These are phyloP conservation scores for Menidia beryllina DNA, from an alignment of 2,113 vertebrate genomes.

Conservation along the genomic window DNA sequence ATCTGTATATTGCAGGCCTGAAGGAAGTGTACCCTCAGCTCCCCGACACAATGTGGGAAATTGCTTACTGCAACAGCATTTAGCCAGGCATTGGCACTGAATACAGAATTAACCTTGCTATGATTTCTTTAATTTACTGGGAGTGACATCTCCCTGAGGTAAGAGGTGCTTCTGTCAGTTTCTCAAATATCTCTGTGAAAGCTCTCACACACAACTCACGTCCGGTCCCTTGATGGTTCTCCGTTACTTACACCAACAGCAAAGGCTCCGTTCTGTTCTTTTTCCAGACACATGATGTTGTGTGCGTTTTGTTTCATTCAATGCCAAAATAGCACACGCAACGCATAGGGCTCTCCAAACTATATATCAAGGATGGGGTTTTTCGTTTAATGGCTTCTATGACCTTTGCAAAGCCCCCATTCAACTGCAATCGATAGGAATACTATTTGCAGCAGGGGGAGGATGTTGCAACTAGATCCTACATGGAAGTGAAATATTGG, in stretches of 20 bases:
- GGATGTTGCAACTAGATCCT: conserved; percentile 48
- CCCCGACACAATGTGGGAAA: conserved; percentile 79
- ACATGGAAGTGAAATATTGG: conserved; percentile 22
- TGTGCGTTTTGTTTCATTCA: conserved; percentile 15
- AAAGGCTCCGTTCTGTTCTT: conserved; percentile 1
- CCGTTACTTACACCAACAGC: conserved; percentile 11
- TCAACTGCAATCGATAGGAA: conserved; percentile 61
- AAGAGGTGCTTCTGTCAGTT: conserved; percentile 43
- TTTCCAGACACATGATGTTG: neutral
- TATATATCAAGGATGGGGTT: conserved; percentile 39
- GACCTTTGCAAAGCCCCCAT: conserved; percentile 60
- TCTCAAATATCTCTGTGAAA: conserved; percentile 54
- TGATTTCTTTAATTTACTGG: conserved; percentile 81
- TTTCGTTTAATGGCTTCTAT: conserved; percentile 52
- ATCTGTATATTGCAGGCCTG: conserved; percentile 81
- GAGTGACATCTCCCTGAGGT: conserved; percentile 74
- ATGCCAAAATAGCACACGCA: conserved; percentile 29
- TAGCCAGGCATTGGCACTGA: conserved; percentile 68
- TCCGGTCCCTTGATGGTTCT: conserved; percentile 22
- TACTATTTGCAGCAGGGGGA: conserved; percentile 45
- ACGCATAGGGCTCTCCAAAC: conserved; percentile 40
- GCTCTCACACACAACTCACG: conserved; percentile 2
- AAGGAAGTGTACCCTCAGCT: conserved; percentile 74
- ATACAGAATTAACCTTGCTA: conserved; percentile 80
- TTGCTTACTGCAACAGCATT: conserved; percentile 79